Conservation (phyloP, 2,888 invertebrate species). For the Frankliniella intonsa region DNA sequence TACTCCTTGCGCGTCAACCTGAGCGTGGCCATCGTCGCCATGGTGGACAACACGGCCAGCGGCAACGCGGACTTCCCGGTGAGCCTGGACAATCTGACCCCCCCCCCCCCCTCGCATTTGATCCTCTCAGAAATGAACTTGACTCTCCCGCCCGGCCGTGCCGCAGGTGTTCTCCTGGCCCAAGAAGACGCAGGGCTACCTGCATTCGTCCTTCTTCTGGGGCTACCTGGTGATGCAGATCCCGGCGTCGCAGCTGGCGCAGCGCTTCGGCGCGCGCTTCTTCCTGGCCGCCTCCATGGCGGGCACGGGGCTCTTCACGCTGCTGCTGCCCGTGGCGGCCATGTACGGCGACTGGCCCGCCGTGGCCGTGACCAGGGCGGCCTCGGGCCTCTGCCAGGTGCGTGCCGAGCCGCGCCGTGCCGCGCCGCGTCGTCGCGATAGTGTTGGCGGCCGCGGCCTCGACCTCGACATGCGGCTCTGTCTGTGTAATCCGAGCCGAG, state of each 20-base stretch:
- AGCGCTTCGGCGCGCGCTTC: constrained; percentile 49
- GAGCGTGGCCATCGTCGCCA: constrained; percentile 53
- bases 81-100: too few relatives aligned
- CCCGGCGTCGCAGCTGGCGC: constrained; percentile 53
- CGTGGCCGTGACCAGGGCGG: constrained; percentile 70
- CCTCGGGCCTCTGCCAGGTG: constrained; percentile 85
- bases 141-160: neutral
- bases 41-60: constrained; percentile 45
- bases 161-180: constrained; percentile 58
- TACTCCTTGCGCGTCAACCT: constrained; percentile 54
- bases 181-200: constrained; percentile 52
- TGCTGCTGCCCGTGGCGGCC: constrained; percentile 78
- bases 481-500: too few relatives aligned
- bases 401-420: constrained; percentile 42
- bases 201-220: constrained; percentile 71
- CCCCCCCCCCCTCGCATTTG: too few relatives aligned
- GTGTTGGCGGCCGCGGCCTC: too few relatives aligned
- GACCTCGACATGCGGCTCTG: too few relatives aligned
- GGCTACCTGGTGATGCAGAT: constrained; percentile 70
- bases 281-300: constrained; percentile 48
- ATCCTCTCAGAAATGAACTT: too few relatives aligned
- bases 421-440: neutral
- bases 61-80: constrained; percentile 14
- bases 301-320: constrained; percentile 67
- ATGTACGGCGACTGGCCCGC: constrained; percentile 65